Evolutionary conservation across 2,888 invertebrate species (phyloP).

Genomic region (Saturnia pavonia): DNA sequence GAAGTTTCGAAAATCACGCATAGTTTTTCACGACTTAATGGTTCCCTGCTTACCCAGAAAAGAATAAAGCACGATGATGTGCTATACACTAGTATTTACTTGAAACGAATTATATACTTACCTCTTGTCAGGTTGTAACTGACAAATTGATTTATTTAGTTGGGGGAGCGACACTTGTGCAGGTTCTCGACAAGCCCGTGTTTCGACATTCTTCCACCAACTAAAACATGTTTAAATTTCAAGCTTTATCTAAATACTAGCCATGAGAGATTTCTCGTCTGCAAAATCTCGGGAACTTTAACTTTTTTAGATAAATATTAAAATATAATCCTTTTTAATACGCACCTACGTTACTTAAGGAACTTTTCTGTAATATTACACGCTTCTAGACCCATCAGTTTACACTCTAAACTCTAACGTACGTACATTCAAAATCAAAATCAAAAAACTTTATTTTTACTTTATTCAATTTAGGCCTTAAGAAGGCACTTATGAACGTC

Average conservation of each 20-base stretch:
- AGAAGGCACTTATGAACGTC: too few species aligned
- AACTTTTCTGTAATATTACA: too few species aligned
- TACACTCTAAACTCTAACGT: too few species aligned
- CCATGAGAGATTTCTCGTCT: neutral
- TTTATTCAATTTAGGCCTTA: too few species aligned
- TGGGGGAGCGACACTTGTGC: conserved; percentile 46
- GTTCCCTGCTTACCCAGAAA: neutral
- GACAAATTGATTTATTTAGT: conserved; percentile 79
- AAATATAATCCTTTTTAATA: too few species aligned
- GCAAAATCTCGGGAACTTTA: neutral
- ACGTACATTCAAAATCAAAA: too few species aligned
- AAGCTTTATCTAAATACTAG: neutral
- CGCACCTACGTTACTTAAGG: too few species aligned
- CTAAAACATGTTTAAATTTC: neutral
- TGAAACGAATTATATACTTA: conserved; percentile 43
- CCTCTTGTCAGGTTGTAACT: conserved; percentile 61
- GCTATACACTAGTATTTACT: neutral
- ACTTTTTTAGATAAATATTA: neutral
- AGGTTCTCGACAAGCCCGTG: conserved; percentile 49
- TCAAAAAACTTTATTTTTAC: too few species aligned
- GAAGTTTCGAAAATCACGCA: too few species aligned
- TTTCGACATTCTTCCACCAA: conserved; percentile 34
- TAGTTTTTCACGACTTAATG: too few species aligned
- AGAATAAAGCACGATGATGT: neutral
- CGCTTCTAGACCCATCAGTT: too few species aligned